Base-by-base conservation (phyloP, 2,888 invertebrate species). In the Orthonevra nobilis region DNA sequence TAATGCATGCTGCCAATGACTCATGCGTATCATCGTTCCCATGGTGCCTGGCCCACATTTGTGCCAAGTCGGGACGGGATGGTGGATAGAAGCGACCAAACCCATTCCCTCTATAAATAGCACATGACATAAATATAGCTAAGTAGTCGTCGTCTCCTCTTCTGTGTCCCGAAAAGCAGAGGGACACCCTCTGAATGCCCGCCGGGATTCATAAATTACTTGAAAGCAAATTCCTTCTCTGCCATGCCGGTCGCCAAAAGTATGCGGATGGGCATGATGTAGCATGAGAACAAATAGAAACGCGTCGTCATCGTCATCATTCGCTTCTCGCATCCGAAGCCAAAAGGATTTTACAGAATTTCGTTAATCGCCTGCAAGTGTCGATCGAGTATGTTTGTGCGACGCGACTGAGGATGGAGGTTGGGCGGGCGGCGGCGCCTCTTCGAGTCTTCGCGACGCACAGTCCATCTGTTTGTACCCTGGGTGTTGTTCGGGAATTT, bases 211-310 rank as follows among this genome's bases (percentile, higher is more conserved):
- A 77, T 77, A 77, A 72, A 77, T 77, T 64, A 77, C 52, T 72
- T 63, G 64, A 66, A 66, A 32, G 72, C 72, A 64, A 77, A 60
- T 72, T 72, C 58, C 63, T 60, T 36, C 15, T 50, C 23, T 54
- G 63, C 50, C 46, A 63, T 75, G 75, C 61, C 50, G 42, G 75
- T 77, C 77, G 70, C 77, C 72, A 77, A 77, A 77, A 77, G 52
- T 72, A 77, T 77, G 77, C 77, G 77, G 72, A 77, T 77, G 58
- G 64, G 77, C 72, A 60, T 77, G 72, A 77, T 38, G 64, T 72
- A 60, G 72, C n/a, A n/a, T 64, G 58, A 60, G 72, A 77, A 77
- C 77, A 77, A 77, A 77, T 72, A 72, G 72, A 72, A 64, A 64
- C 64, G 58, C 72, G 77, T 70, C 61, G 61, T 63, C 72, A 64